A percentile compares a stretch with the other conserved stretches of the same genome.
phyloP scores from a whole-genome alignment of 2,888 invertebrate genomes.

The Troilus luridus region DNA sequence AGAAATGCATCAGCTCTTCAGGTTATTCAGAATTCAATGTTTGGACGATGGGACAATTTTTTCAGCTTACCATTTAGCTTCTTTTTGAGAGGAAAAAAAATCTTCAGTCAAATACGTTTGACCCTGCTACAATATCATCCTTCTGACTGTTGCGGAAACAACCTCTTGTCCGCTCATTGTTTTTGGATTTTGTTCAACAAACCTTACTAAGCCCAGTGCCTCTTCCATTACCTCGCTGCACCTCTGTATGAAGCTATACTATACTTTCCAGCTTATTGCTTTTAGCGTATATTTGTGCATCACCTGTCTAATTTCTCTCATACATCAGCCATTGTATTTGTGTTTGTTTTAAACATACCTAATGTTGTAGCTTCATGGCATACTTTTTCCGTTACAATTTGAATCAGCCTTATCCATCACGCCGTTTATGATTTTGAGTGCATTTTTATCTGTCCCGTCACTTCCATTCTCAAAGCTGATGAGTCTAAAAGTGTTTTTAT shows the following conservation, averaged over 20 bases:
- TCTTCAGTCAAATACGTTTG: too few species aligned
- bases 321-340: background rate
- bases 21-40: background rate
- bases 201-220: too few species aligned
- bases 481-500: background rate
- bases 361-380: background rate
- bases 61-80: background rate
- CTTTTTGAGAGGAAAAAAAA: background rate
- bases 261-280: background rate
- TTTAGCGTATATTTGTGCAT: background rate
- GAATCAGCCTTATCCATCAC: background rate
- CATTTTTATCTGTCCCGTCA: background rate
- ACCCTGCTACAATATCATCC: too few species aligned
- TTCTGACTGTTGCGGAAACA: too few species aligned
- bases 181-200: too few species aligned
- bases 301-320: too few species aligned
- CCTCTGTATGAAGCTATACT: background rate
- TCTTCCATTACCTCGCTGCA: background rate
- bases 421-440: background rate
- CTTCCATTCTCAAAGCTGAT: background rate
- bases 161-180: too few species aligned
- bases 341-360: background rate
- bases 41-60: background rate
- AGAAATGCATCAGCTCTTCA: conserved; percentile 19
- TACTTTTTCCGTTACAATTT: background rate